Base-by-base conservation (phyloP, 2,888 invertebrate species). In the Cryptocephalus moraei region DNA sequence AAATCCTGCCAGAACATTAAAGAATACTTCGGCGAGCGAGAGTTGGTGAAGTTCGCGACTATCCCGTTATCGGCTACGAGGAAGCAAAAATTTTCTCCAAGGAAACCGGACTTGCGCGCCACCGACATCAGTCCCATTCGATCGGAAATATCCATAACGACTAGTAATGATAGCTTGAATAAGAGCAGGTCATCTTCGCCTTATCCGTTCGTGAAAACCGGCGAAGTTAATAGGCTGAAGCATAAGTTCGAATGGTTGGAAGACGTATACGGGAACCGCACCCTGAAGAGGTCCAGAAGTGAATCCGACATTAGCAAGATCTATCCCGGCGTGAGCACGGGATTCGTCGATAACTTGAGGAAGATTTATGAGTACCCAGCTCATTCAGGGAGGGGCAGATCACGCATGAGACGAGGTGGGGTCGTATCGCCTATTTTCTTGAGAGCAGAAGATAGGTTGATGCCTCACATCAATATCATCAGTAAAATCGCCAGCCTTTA, bases 381-480 rank as follows among this genome's bases (percentile, higher is more conserved):
- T 1, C 60, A 63, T 43, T 62, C 71, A 2, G 66, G 66, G 4
- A 68, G 78, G 32, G 75, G 77, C 1, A 65, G 79, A 36, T 71
- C 73, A 14, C 69, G 77, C 3, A 66, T 69, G 9, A 64, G 73
- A 52, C 66, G 71, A 36, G 73, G 73, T 1, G 70, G 74, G n/a
- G 68, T 73, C 48, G 69, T 71, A 13, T 79, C 84, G 1, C 85
- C 86, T 0, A 80, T 85, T 43, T 80, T 79, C 8, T 70, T 86
- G 33, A 75, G 80, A 33, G 73, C 79, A 0, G 80, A 80, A 46
- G 84, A 88, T 62, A 77, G 88, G 10, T 81, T 81, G 53, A 90
- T 91, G 89, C 90, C 91, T 0, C 89, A 86, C 61, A 90, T 91
- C 55, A 89, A 91, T 60, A 82, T 91, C n/a, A 91, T 91, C 58